phyloP scores from a whole-genome alignment of 2,797 vertebrate genomes.

The Esox masquinongy region DNA sequence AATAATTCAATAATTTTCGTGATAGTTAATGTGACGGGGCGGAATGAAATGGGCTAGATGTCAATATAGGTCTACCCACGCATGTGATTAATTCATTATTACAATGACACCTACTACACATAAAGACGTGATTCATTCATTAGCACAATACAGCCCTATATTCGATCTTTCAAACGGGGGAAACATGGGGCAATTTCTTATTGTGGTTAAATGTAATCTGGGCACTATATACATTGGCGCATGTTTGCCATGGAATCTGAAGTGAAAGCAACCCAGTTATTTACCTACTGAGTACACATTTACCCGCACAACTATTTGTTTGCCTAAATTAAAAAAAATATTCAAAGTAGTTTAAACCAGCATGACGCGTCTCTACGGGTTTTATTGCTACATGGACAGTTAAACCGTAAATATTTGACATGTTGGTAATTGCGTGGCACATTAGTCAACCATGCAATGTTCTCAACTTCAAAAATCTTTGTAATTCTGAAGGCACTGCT shows the following conservation, averaged over 20 bases:
- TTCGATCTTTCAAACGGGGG: background rate
- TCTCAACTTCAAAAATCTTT: background rate
- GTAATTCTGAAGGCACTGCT: background rate
- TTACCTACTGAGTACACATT: background rate
- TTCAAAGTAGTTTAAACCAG: constrained; percentile 49
- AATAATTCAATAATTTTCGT: background rate
- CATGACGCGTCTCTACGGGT: constrained; percentile 32
- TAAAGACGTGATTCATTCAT: background rate
- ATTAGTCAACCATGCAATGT: background rate
- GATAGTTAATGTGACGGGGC: background rate
- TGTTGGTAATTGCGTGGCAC: constrained; percentile 28
- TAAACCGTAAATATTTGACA: constrained; percentile 62
- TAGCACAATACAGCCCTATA: background rate
- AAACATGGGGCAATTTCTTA: background rate
- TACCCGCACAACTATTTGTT: background rate
- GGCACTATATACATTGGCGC: background rate
- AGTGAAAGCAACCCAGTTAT: background rate
- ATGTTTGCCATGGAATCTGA: background rate
- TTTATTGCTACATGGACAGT: constrained; percentile 37
- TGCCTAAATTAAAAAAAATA: constrained; percentile 28
- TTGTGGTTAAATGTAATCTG: background rate
- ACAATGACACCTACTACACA: background rate
- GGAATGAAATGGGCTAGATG: background rate
- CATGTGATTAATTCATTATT: background rate
- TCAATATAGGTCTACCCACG: background rate